Evolutionary conservation across 2,888 invertebrate species (phyloP).

Genomic region (Coremacera marginata): DNA sequence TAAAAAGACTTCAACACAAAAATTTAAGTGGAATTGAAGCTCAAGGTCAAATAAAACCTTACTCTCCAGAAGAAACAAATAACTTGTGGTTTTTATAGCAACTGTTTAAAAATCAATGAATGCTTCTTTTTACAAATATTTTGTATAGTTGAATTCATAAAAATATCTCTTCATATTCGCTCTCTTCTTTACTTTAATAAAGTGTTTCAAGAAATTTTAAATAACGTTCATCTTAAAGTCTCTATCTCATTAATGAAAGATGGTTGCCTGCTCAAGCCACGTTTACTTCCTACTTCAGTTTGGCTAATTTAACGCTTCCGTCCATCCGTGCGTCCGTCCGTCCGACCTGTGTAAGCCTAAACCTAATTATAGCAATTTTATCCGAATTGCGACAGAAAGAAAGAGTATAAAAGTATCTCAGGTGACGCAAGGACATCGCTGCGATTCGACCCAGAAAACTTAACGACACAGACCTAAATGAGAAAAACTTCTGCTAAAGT

Average conservation of each 20-base stretch:
- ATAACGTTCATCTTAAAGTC: neutral
- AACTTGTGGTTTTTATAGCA: too few relatives aligned
- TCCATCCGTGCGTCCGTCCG: neutral
- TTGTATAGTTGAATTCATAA: too few relatives aligned
- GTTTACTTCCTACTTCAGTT: neutral
- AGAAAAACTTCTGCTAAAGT: neutral
- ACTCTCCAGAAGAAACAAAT: too few relatives aligned
- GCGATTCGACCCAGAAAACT: constrained; percentile 4
- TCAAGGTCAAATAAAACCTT: too few relatives aligned
- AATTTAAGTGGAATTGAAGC: too few relatives aligned
- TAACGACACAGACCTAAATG: neutral
- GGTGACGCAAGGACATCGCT: neutral
- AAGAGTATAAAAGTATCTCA: constrained; percentile 14
- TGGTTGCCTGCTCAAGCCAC: neutral
- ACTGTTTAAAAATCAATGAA: too few relatives aligned
- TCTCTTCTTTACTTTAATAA: too few relatives aligned
- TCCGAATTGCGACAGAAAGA: constrained; percentile 5
- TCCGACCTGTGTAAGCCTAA: neutral
- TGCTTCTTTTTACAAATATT: too few relatives aligned
- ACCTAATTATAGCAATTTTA: constrained; percentile 22
- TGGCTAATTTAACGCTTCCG: neutral
- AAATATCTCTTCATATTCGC: too few relatives aligned
- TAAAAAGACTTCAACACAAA: too few relatives aligned
- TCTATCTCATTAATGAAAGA: neutral
- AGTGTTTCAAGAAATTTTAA: too few relatives aligned